Percentiles rank a stretch among this genome's conserved stretches.
Evolutionary conservation across 2,888 invertebrate genomes (phyloP).

Genomic region (Sphaerophoria taeniata): DNA sequence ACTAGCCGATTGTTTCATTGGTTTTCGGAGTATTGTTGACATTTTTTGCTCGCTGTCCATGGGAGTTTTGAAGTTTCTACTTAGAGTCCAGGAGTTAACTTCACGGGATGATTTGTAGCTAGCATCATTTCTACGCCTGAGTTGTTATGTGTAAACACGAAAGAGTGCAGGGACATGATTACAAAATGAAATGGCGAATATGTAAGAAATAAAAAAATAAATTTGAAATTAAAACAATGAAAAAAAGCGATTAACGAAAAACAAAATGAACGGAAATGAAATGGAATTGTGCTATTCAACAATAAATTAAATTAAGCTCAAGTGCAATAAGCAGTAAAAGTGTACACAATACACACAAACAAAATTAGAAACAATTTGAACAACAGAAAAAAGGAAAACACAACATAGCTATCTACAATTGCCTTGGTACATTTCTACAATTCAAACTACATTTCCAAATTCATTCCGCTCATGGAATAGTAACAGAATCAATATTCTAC

Average conservation of each 20-base stretch:
- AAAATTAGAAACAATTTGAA: not conserved
- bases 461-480: conserved; percentile 22
- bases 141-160: conserved; percentile 61
- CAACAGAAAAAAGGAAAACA: not conserved
- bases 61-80: conserved; percentile 81
- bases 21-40: conserved; percentile 75
- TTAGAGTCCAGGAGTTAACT: conserved; percentile 81
- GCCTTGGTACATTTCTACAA: too few relatives aligned
- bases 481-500: not conserved
- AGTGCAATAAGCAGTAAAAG: too few relatives aligned
- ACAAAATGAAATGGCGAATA: conserved; percentile 52
- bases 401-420: too few relatives aligned
- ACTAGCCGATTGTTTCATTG: conserved; percentile 76
- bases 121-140: conserved; percentile 79
- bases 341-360: not conserved
- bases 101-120: conserved; percentile 79
- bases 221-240: conserved; percentile 22
- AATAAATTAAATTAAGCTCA: too few relatives aligned
- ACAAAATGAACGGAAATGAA: conserved; percentile 40
- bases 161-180: conserved; percentile 76
- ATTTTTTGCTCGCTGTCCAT: conserved; percentile 79
- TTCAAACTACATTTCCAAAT: conserved; percentile 49
- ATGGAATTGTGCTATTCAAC: conserved; percentile 55
- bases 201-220: conserved; percentile 48
- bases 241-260: conserved; percentile 28